These are phyloP conservation scores for Nematolebias whitei DNA, from an alignment of 2,113 vertebrate genomes.

Conservation along the genomic window DNA sequence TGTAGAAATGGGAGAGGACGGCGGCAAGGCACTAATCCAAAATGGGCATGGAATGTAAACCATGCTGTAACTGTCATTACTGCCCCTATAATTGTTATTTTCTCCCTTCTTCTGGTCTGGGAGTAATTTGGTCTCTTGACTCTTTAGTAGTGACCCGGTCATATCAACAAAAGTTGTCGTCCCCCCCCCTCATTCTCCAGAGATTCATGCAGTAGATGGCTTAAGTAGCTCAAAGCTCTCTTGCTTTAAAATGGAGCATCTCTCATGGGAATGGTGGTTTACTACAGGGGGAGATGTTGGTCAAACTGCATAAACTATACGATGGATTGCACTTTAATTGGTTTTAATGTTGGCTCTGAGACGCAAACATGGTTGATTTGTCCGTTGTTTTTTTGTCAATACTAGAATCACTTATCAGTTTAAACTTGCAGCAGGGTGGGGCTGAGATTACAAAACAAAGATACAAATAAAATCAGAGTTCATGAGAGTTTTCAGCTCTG, in stretches of 20 bases:
- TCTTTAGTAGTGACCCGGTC: constrained; percentile 54
- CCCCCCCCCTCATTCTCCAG: constrained; percentile 12
- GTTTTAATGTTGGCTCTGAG: background rate
- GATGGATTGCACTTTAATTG: too few species aligned
- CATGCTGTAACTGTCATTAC: constrained; percentile 39
- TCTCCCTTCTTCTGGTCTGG: constrained; percentile 34
- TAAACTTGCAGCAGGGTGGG: constrained; percentile 40
- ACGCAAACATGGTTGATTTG: constrained; percentile 11
- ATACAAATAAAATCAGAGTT: constrained; percentile 6
- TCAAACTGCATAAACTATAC: background rate
- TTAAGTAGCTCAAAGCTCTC: constrained; percentile 31
- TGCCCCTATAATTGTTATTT: constrained; percentile 55
- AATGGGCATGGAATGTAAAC: constrained; percentile 63
- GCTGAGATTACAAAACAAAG: constrained; percentile 39
- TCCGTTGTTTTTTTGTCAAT: constrained; percentile 21
- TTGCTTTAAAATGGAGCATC: constrained; percentile 10
- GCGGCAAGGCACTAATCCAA: background rate
- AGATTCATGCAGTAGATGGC: constrained; percentile 19
- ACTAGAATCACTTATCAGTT: constrained; percentile 25
- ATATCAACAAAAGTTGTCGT: constrained; percentile 48
- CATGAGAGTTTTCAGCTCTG: constrained; percentile 21
- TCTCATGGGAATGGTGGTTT: constrained; percentile 19
- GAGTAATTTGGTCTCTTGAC: constrained; percentile 49
- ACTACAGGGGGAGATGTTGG: constrained; percentile 15
- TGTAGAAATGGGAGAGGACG: constrained; percentile 7